Conservation (phyloP, 2,888 invertebrate genomes). For the Emesis castigata region DNA sequence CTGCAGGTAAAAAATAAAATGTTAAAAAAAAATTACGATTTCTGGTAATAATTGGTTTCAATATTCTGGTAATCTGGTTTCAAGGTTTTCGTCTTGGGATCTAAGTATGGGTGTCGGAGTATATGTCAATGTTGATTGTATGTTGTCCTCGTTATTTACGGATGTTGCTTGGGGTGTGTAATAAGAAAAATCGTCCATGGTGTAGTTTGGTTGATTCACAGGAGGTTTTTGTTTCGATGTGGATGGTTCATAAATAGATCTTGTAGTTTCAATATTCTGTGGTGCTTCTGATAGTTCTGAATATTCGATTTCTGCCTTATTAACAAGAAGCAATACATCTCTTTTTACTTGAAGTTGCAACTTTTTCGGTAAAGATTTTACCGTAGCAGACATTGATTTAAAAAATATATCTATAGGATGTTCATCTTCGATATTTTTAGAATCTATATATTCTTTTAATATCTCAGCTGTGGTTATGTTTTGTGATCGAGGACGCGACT, state of each 20-base stretch:
- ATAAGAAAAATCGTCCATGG: slow-evolving; percentile 63
- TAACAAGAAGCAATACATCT: slow-evolving; percentile 57
- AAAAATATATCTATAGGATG: slow-evolving; percentile 58
- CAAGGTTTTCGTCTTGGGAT: slow-evolving; percentile 46
- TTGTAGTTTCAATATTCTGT: slow-evolving; percentile 56
- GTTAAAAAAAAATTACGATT: slow-evolving; percentile 26
- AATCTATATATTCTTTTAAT: slow-evolving; percentile 59
- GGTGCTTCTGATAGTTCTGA: slow-evolving; percentile 57
- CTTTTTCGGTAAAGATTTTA: slow-evolving; percentile 55
- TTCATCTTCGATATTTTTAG: slow-evolving; percentile 52
- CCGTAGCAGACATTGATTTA: slow-evolving; percentile 57
- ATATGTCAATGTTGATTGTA: slow-evolving; percentile 57
- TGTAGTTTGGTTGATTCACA: slow-evolving; percentile 61
- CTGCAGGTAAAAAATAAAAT: slow-evolving; percentile 38
- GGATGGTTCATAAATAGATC: slow-evolving; percentile 56
- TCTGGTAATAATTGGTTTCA: too few relatives aligned
- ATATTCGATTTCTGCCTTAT: slow-evolving; percentile 57
- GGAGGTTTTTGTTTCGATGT: slow-evolving; percentile 58
- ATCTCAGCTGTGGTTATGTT: slow-evolving; percentile 58
- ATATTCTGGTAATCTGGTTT: too few relatives aligned
- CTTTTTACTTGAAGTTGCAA: slow-evolving; percentile 55
- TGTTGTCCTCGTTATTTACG: slow-evolving; percentile 58
- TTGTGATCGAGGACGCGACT: slow-evolving; percentile 54
- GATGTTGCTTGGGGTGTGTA: slow-evolving; percentile 60
- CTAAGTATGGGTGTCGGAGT: slow-evolving; percentile 43